phyloP scores from a whole-genome alignment of 2,113 vertebrate genomes.

The Saccopteryx bilineata region DNA sequence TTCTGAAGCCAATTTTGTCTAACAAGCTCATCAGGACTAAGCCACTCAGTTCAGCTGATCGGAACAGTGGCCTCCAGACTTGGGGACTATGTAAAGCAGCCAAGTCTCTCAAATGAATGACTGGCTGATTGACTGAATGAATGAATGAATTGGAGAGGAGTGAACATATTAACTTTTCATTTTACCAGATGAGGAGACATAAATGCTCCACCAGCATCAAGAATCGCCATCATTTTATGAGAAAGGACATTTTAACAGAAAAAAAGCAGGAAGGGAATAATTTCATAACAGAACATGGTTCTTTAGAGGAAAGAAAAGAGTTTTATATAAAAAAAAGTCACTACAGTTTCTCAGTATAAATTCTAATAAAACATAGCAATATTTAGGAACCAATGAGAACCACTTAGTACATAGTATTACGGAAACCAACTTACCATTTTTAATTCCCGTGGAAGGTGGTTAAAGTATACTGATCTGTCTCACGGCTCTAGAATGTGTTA shows the following conservation, averaged over 20 bases:
- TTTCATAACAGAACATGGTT: slow-evolving; percentile 1
- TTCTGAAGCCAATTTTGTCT: slow-evolving; percentile 18
- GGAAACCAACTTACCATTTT: neutral
- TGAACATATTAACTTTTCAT: neutral
- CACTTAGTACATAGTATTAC: neutral
- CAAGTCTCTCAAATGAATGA: neutral
- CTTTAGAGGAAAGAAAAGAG: neutral
- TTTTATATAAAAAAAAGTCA: slow-evolving; percentile 18
- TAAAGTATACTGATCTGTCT: neutral
- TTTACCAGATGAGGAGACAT: neutral
- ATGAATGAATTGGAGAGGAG: neutral
- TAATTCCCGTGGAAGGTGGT: neutral
- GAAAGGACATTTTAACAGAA: slow-evolving; percentile 6
- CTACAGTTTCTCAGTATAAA: neutral
- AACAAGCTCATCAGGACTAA: neutral
- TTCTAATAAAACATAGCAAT: slow-evolving; percentile 6
- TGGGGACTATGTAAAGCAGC: neutral
- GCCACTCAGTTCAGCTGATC: neutral
- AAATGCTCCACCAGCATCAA: neutral
- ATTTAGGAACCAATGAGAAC: neutral
- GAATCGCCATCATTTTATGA: neutral
- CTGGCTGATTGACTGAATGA: neutral
- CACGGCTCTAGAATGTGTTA: neutral
- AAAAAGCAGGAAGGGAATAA: slow-evolving; percentile 5
- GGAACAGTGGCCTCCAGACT: neutral